Base-by-base conservation (phyloP, 2,113 vertebrate genomes). In the Felis chaus region DNA sequence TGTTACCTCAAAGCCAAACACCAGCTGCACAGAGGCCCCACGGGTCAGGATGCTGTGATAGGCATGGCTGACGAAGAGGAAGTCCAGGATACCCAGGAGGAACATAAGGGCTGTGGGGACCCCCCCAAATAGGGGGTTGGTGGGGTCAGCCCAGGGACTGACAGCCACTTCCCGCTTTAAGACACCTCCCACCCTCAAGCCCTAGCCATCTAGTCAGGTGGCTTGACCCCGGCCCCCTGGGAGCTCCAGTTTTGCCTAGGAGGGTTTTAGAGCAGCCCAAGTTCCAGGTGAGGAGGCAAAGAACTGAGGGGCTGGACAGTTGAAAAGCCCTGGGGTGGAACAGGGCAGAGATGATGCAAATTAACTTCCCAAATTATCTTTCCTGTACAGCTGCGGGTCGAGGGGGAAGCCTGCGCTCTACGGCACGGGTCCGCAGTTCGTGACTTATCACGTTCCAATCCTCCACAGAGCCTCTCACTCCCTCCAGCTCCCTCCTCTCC, bases 1-100 rank as follows among this genome's bases (percentile, higher is more conserved):
- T 61, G 76, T 95, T 98, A 99, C 99, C 99, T 99, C 99, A 98
- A 99, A 99, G 91, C 99, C 99, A 95, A 99, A 99, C 69, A 99
- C 99, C 12, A 99, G 99, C 98, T 99, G 99, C 5, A 99, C 99
- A 0, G 99, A 99, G 19, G 99, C 99, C 86, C 99, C 99, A 5
- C 99, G 99, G 8, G 99, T 99, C 50, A 99, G 99, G 98, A 99
- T 99, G 99, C 99, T 99, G 98, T 99, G 99, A 98, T 99, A 99
- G 55, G 99, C 99, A 1, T 99, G 99, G 98, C 98, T 99, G 80
- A 99, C 99, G 5, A 99, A 99, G 69, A 99, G 98, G 96, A 99
- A 99, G 83, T 99, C 99, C 98, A 99, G 97, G 73, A 99, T 84
- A 2, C 96, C 99, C 98, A 99, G 98, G 19, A 99, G 98, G 45